Evolutionary conservation across 2,888 invertebrate genomes (phyloP).

Genomic region (Lottia gigantea): DNA sequence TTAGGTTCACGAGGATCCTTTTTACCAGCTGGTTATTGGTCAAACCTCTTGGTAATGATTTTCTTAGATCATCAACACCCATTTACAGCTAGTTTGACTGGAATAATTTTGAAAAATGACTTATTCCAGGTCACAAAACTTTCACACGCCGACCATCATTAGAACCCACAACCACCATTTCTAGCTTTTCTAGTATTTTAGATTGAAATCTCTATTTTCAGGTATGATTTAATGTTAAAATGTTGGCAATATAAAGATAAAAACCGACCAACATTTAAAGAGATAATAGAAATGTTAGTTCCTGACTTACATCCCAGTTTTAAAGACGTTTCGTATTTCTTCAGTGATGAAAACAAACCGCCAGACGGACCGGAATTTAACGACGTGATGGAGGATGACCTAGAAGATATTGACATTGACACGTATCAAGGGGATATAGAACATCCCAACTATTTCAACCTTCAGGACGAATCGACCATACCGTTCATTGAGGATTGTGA

Average conservation of each 20-base stretch:
- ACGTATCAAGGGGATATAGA: constrained; percentile 38
- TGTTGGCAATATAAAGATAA: constrained; percentile 91
- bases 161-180: too few relatives aligned
- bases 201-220: constrained; percentile 37
- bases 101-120: too few relatives aligned
- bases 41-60: too few relatives aligned
- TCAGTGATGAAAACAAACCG: constrained; percentile 49
- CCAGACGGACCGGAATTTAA: constrained; percentile 20
- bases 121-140: too few relatives aligned
- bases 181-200: too few relatives aligned
- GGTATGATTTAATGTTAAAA: constrained; percentile 86
- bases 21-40: too few relatives aligned
- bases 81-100: too few relatives aligned
- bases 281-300: constrained; percentile 77
- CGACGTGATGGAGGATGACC: constrained; percentile 7
- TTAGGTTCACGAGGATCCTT: too few relatives aligned
- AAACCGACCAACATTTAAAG: constrained; percentile 84
- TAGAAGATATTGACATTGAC: constrained; percentile 21
- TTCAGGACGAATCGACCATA: not conserved
- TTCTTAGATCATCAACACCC: too few relatives aligned
- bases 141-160: too few relatives aligned
- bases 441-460: constrained; percentile 13
- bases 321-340: constrained; percentile 75
- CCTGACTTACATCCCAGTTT: constrained; percentile 76
- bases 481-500: not conserved